Conservation (phyloP, 2,888 invertebrate species). For the Hypomecis atomaria region DNA sequence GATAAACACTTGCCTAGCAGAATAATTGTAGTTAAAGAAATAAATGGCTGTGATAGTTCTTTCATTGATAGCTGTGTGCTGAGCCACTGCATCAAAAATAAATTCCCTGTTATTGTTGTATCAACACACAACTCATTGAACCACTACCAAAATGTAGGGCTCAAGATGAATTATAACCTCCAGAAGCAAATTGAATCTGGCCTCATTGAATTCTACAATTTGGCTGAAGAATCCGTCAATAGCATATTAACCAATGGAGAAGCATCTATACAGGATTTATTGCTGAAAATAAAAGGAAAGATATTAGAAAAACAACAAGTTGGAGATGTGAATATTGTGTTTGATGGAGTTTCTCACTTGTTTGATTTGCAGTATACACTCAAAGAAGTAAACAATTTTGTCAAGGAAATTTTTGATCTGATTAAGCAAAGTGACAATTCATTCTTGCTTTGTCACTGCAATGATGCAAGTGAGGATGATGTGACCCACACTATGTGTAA, state of each 20-base stretch:
- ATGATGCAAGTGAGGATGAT: constrained; percentile 84
- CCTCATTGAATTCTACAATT: constrained; percentile 62
- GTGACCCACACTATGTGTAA: constrained; percentile 84
- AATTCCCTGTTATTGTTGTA: constrained; percentile 85
- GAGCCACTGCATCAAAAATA: constrained; percentile 85
- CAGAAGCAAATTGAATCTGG: constrained; percentile 73
- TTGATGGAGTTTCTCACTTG: constrained; percentile 90
- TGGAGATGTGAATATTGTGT: constrained; percentile 83
- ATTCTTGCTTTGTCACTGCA: constrained; percentile 83
- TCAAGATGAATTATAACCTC: constrained; percentile 89
- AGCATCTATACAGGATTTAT: constrained; percentile 67
- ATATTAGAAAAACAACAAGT: constrained; percentile 64
- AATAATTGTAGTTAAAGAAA: constrained; percentile 88
- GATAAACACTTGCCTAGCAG: constrained; percentile 83
- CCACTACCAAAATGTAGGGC: constrained; percentile 90
- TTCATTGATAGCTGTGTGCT: constrained; percentile 89
- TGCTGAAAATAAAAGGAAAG: constrained; percentile 68
- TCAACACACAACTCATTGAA: constrained; percentile 88
- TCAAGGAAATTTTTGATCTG: constrained; percentile 73
- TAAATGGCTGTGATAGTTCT: constrained; percentile 88
- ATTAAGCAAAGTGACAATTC: constrained; percentile 60
- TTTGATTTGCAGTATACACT: constrained; percentile 86
- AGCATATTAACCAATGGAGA: constrained; percentile 55
- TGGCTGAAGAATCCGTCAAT: constrained; percentile 60
- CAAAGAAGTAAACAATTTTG: constrained; percentile 79